phyloP scores from a whole-genome alignment of 2,113 vertebrate species.

The Rhinolophus sinicus region DNA sequence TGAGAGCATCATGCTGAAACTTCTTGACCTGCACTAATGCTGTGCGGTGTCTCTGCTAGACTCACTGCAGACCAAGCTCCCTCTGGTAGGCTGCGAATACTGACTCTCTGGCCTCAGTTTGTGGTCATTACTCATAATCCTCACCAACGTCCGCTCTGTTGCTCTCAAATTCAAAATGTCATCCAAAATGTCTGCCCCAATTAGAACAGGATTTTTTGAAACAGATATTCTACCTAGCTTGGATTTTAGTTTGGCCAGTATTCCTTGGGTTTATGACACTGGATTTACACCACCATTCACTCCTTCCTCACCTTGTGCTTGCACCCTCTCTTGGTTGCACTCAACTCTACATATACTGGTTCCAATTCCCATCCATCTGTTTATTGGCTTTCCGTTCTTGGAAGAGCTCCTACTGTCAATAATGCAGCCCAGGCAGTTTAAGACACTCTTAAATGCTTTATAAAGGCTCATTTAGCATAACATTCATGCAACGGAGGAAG shows the following conservation, averaged over 20 bases:
- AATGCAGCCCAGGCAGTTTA: neutral
- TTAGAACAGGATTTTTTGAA: neutral
- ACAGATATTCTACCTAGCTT: neutral
- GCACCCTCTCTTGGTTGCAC: neutral
- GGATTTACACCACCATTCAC: neutral
- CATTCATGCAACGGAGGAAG: neutral
- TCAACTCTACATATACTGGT: neutral
- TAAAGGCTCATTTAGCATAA: conserved; percentile 55
- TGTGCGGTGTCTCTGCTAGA: neutral
- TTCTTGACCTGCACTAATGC: neutral
- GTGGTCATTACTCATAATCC: neutral
- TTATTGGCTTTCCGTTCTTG: conserved; percentile 5
- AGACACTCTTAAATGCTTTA: conserved; percentile 36
- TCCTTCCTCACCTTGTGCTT: neutral
- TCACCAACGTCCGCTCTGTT: neutral
- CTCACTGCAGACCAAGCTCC: neutral
- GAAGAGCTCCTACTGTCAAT: conserved; percentile 16
- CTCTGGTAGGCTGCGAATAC: neutral
- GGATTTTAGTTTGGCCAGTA: neutral
- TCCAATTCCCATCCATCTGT: neutral
- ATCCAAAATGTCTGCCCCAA: neutral
- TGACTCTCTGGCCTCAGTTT: neutral
- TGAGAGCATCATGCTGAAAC: conserved; percentile 5
- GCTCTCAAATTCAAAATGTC: conserved; percentile 2
- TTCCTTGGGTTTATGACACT: neutral